Percentiles rank a stretch among this genome's conserved stretches.
Evolutionary conservation across 1,140 invertebrate genomes (phyloP).

Genomic region (Drosophila arizonae): DNA sequence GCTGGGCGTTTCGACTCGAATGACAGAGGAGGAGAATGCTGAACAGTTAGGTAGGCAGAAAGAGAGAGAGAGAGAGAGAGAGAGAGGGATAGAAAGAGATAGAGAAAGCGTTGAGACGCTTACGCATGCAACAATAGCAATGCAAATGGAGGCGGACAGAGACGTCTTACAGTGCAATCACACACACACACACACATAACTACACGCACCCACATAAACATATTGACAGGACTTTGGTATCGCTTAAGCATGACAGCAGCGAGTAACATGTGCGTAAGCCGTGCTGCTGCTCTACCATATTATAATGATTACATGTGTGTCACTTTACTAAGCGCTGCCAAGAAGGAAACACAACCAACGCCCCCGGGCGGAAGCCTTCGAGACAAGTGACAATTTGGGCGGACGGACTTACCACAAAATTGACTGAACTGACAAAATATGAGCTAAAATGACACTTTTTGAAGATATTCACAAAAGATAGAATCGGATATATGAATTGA

Average conservation of each 20-base stretch:
- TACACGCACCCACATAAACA: not conserved
- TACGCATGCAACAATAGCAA: constrained; percentile 68
- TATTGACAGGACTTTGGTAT: constrained; percentile 35
- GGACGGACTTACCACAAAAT: constrained; percentile 18
- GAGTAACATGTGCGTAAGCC: constrained; percentile 47
- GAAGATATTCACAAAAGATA: constrained; percentile 24
- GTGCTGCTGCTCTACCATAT: constrained; percentile 27
- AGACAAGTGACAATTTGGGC: constrained; percentile 42
- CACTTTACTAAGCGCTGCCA: constrained; percentile 43
- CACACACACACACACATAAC: constrained; percentile 44
- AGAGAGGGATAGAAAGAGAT: not conserved
- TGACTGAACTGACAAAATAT: constrained; percentile 35
- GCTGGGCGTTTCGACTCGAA: constrained; percentile 28
- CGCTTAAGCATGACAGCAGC: constrained; percentile 41
- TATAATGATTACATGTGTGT: constrained; percentile 61
- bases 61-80: not conserved
- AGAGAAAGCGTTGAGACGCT: constrained; percentile 20
- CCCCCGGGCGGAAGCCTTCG: constrained; percentile 9
- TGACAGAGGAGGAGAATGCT: constrained; percentile 20
- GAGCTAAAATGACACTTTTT: constrained; percentile 26
- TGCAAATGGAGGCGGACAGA: constrained; percentile 35
- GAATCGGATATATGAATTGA: constrained; percentile 2
- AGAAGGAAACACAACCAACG: not conserved
- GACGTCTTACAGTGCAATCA: constrained; percentile 59
- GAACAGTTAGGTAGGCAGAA: constrained; percentile 29